Conservation (phyloP, 2,113 vertebrate genomes). For the Mesitornis unicolor region DNA sequence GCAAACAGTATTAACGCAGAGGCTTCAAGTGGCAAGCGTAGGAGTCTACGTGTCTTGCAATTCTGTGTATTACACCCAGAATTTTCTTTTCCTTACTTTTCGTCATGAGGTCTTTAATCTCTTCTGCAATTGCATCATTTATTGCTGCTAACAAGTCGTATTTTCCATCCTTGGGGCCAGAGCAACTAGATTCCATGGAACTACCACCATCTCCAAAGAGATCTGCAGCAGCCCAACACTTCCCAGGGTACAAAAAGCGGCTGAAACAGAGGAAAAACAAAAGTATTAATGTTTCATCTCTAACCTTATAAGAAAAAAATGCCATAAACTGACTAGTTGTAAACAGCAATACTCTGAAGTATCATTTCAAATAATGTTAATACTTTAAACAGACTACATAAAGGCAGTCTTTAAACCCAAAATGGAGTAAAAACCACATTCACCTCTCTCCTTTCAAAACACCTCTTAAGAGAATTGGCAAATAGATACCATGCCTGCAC, state of each 20-base stretch:
- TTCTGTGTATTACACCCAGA: background rate
- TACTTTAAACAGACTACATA: background rate
- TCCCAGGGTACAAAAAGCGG: slow-evolving; percentile 90
- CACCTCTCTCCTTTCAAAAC: background rate
- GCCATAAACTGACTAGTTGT: background rate
- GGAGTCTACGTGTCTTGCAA: background rate
- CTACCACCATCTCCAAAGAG: slow-evolving; percentile 66
- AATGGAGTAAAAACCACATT: background rate
- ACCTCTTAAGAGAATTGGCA: background rate
- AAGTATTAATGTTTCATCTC: background rate
- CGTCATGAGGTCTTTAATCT: slow-evolving; percentile 89
- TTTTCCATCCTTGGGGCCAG: slow-evolving; percentile 89
- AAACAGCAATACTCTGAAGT: background rate
- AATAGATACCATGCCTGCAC: background rate
- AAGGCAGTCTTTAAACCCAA: background rate
- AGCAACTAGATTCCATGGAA: slow-evolving; percentile 68
- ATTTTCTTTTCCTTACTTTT: slow-evolving; percentile 74
- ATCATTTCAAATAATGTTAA: background rate
- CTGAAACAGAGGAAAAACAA: slow-evolving; percentile 61
- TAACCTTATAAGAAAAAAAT: background rate
- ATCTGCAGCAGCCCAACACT: slow-evolving; percentile 77
- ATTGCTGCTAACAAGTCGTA: slow-evolving; percentile 89
- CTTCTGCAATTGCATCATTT: slow-evolving; percentile 88
- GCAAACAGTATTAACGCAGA: background rate
- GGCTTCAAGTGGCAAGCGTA: background rate